These are phyloP conservation scores for Limosa lapponica DNA, from an alignment of 2,797 vertebrate genomes.

Conservation along the genomic window DNA sequence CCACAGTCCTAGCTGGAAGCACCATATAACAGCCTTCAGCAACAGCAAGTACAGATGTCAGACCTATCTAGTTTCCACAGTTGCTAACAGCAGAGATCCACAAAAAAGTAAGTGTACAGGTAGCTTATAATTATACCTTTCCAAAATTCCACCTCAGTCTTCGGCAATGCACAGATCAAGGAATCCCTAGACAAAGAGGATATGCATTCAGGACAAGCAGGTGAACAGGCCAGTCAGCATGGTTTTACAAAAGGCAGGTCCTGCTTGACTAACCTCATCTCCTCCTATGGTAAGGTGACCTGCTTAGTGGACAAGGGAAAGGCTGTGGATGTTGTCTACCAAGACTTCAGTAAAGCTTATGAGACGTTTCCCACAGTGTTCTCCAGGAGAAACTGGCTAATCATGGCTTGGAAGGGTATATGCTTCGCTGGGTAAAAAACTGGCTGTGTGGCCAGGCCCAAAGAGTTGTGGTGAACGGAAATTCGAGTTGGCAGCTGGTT, in stretches of 20 bases:
- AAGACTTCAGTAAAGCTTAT: background rate
- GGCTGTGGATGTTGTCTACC: background rate
- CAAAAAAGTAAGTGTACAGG: fast-evolving
- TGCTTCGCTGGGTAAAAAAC: background rate
- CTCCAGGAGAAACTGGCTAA: background rate
- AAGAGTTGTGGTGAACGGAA: background rate
- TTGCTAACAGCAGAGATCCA: background rate
- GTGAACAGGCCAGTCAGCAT: background rate
- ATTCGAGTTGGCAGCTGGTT: background rate
- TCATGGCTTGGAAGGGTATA: background rate
- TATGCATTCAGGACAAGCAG: background rate
- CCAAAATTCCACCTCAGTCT: background rate
- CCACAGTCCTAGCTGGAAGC: background rate
- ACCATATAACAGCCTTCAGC: background rate
- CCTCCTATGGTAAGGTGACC: background rate
- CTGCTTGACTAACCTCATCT: background rate
- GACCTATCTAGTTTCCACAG: background rate
- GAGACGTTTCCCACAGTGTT: background rate
- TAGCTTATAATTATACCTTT: background rate
- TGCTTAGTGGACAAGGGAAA: background rate
- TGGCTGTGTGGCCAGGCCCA: background rate
- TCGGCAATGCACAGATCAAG: background rate
- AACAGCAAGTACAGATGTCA: background rate
- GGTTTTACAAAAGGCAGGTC: background rate
- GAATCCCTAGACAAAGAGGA: background rate